phyloP scores from a whole-genome alignment of 1,140 invertebrate genomes.

The Solenopsis invicta region DNA sequence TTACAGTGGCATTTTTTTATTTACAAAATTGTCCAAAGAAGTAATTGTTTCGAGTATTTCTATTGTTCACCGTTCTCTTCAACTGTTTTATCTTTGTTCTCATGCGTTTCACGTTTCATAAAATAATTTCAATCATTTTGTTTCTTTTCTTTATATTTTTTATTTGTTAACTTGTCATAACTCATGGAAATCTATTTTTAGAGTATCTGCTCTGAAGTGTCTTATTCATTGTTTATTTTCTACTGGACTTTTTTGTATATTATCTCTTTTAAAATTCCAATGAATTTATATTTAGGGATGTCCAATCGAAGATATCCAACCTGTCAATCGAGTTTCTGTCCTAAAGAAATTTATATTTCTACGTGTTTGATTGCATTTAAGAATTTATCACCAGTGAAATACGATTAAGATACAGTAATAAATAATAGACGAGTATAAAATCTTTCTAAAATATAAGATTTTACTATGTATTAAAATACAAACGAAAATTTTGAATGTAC shows the following conservation, averaged over 20 bases:
- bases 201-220: background rate
- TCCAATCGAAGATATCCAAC: too few species aligned
- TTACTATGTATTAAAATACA: background rate
- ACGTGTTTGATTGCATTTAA: background rate
- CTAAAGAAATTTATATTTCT: background rate
- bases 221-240: background rate
- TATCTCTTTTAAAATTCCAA: background rate
- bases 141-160: background rate
- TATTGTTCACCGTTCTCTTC: background rate
- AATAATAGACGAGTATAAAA: too few species aligned
- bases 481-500: background rate
- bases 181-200: background rate
- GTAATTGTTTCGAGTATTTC: background rate
- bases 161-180: background rate
- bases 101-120: background rate
- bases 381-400: background rate
- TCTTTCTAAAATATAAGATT: background rate
- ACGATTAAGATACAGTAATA: background rate
- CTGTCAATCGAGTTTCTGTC: background rate
- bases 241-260: background rate
- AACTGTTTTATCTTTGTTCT: constrained; percentile 2
- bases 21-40: background rate
- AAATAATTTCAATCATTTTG: background rate
- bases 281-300: background rate
- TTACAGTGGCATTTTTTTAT: background rate